phyloP scores from a whole-genome alignment of 2,113 vertebrate genomes.

The Hipposideros armiger region DNA sequence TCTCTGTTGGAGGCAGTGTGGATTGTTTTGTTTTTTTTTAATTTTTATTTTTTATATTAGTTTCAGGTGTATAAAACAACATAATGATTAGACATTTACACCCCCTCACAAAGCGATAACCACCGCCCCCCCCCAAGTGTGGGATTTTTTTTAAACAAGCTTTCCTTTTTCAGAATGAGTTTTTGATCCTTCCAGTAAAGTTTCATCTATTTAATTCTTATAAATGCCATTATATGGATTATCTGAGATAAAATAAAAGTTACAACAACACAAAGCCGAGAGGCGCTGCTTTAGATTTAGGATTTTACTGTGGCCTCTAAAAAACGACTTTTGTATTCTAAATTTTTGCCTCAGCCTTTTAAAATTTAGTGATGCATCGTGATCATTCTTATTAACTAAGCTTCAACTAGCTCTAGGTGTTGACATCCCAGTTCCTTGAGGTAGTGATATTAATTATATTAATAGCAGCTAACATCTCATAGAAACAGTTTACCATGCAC shows the following conservation, averaged over 20 bases:
- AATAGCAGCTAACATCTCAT: neutral
- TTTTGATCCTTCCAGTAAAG: conserved; percentile 38
- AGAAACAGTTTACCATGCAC: neutral
- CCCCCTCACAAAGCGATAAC: too few species aligned
- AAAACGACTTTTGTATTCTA: neutral
- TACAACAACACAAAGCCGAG: neutral
- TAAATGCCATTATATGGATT: conserved; percentile 32
- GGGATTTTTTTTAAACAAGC: neutral
- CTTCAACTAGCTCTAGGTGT: neutral
- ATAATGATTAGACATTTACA: too few species aligned
- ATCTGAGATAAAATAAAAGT: conserved; percentile 48
- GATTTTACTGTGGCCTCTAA: neutral
- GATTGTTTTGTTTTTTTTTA: neutral
- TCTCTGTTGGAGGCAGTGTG: neutral
- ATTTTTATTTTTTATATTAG: too few species aligned
- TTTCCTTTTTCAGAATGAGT: conserved; percentile 45
- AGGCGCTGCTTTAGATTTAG: conserved; percentile 10
- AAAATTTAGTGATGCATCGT: conserved; percentile 21
- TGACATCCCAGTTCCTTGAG: neutral
- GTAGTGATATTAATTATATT: neutral
- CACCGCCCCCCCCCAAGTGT: neutral
- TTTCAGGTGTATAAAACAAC: too few species aligned
- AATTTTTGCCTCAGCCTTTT: conserved; percentile 17
- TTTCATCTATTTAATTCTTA: conserved; percentile 31
- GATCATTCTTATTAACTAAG: neutral